phyloP scores from a whole-genome alignment of 2,797 vertebrate genomes.

The Pristis pectinata region DNA sequence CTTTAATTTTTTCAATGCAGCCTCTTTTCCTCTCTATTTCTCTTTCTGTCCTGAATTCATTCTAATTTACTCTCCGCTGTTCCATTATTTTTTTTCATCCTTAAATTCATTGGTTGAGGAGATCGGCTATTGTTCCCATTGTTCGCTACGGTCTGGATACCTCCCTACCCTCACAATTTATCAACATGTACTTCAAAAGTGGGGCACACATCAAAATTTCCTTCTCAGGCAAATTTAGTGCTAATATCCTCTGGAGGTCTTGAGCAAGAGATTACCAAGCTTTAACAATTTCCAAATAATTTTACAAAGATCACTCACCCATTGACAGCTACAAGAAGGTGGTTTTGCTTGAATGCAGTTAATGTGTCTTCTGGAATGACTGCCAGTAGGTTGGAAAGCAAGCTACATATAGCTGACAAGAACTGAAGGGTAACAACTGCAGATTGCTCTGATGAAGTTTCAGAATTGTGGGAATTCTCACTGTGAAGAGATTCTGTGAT shows the following conservation, averaged over 20 bases:
- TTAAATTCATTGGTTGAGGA: not conserved
- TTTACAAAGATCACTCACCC: constrained; percentile 59
- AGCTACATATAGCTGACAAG: constrained; percentile 73
- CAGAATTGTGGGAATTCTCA: constrained; percentile 55
- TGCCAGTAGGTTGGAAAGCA: constrained; percentile 76
- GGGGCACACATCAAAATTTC: not conserved
- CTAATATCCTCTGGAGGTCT: not conserved
- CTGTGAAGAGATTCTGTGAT: constrained; percentile 59
- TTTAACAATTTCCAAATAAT: not conserved
- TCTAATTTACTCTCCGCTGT: not conserved
- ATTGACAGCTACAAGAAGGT: constrained; percentile 65
- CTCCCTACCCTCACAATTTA: not conserved
- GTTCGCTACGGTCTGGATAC: not conserved
- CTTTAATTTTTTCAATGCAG: not conserved
- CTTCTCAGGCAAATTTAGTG: not conserved
- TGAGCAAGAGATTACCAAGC: not conserved
- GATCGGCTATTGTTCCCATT: not conserved
- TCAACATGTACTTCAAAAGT: not conserved
- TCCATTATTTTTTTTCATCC: too few relatives aligned
- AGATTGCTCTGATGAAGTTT: constrained; percentile 50
- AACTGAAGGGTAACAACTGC: constrained; percentile 78
- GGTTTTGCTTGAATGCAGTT: constrained; percentile 60
- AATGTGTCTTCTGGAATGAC: constrained; percentile 72
- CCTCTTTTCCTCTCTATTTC: not conserved
- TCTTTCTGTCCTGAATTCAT: not conserved